Evolutionary conservation across 2,113 vertebrate genomes (phyloP).

Genomic region (Poeciliopsis prolifica): DNA sequence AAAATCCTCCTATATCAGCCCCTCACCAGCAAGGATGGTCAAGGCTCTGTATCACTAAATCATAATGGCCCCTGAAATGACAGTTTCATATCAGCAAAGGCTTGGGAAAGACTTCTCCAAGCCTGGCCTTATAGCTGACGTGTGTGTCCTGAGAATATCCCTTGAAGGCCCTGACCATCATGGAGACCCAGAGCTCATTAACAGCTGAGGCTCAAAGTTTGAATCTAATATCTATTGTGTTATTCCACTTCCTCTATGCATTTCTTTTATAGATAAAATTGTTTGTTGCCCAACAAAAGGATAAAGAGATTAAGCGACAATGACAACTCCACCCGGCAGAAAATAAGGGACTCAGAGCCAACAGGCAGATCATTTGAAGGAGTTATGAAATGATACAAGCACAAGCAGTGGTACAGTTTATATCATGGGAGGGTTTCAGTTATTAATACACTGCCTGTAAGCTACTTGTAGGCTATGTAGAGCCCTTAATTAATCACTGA

Average conservation of each 20-base stretch:
- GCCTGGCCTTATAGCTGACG: constrained; percentile 34
- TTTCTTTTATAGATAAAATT: neutral
- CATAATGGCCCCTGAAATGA: constrained; percentile 3
- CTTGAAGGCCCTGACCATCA: constrained; percentile 27
- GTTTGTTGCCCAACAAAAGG: constrained; percentile 6
- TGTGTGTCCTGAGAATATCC: constrained; percentile 5
- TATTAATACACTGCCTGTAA: neutral
- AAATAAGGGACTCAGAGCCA: neutral
- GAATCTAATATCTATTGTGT: neutral
- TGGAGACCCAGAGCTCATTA: neutral
- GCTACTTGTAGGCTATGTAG: neutral
- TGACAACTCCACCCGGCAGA: neutral
- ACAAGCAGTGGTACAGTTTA: neutral
- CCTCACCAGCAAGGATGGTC: neutral
- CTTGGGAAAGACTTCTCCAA: constrained; percentile 2
- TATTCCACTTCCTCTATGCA: neutral
- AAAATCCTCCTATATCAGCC: constrained; percentile 9
- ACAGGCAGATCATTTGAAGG: neutral
- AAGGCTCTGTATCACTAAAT: neutral
- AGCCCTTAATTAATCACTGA: neutral
- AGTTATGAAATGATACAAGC: constrained; percentile 8
- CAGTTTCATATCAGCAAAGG: constrained; percentile 3
- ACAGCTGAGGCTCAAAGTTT: neutral
- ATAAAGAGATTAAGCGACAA: constrained; percentile 14
- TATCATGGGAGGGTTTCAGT: neutral